Percentiles rank a stretch among this genome's conserved stretches.
Evolutionary conservation across 1,140 invertebrate genomes (phyloP).

Genomic region (Rhyzopertha dominica): DNA sequence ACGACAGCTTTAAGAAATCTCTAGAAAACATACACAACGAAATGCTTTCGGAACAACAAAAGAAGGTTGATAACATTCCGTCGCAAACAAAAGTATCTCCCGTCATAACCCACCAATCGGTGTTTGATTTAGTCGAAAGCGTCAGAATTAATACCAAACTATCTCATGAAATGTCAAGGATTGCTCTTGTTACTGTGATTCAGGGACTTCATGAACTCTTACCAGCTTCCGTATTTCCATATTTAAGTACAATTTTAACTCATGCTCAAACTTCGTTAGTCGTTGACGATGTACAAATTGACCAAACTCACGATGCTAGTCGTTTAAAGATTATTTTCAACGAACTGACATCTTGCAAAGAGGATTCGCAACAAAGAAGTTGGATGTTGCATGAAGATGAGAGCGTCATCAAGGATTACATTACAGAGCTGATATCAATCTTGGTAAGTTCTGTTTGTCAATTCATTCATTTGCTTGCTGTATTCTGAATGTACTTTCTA

Average conservation of each 20-base stretch:
- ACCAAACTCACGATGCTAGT: slow-evolving; percentile 70
- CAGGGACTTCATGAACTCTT: slow-evolving; percentile 58
- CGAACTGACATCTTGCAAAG: slow-evolving; percentile 79
- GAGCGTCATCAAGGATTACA: slow-evolving; percentile 72
- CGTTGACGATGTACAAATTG: slow-evolving; percentile 56
- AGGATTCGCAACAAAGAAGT: slow-evolving; percentile 88
- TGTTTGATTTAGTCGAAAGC: slow-evolving; percentile 70
- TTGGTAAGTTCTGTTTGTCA: slow-evolving; percentile 56
- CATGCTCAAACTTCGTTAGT: slow-evolving; percentile 54
- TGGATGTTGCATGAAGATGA: slow-evolving; percentile 94
- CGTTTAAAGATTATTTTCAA: slow-evolving; percentile 73
- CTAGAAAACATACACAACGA: slow-evolving; percentile 36
- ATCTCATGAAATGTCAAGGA: slow-evolving; percentile 80
- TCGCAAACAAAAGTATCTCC: slow-evolving; percentile 22
- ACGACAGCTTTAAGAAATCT: slow-evolving; percentile 29
- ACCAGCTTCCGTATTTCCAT: slow-evolving; percentile 53
- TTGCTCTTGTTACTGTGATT: slow-evolving; percentile 76
- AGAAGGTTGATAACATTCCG: slow-evolving; percentile 21
- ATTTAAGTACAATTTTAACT: slow-evolving; percentile 52
- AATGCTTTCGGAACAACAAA: slow-evolving; percentile 26
- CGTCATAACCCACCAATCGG: slow-evolving; percentile 53
- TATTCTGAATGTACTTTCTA: no score
- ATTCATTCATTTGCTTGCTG: slow-evolving; percentile 3
- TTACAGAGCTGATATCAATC: slow-evolving; percentile 79
- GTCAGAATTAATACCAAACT: slow-evolving; percentile 78